These are phyloP conservation scores for Callinectes sapidus DNA, from an alignment of 2,888 invertebrate species.

Conservation along the genomic window DNA sequence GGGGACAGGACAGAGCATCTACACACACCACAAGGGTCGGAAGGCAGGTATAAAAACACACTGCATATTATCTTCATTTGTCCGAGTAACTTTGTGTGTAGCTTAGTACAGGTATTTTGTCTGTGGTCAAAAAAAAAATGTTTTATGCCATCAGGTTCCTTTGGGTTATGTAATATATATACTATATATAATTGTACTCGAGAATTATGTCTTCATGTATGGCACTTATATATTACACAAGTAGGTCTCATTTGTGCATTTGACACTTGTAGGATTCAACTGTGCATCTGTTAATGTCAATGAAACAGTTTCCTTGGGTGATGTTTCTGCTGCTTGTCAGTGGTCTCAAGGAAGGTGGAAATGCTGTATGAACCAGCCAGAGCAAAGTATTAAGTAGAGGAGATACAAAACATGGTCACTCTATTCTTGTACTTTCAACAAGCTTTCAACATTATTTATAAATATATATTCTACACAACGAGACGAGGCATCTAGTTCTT, in stretches of 20 bases:
- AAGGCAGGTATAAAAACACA: constrained; percentile 2
- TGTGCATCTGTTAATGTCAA: background rate
- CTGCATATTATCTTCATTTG: constrained; percentile 9
- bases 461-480: background rate
- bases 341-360: background rate
- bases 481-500: background rate
- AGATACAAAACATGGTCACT: background rate
- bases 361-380: background rate
- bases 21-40: background rate
- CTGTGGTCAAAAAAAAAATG: background rate
- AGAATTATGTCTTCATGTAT: constrained; percentile 1
- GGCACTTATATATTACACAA: background rate
- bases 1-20: constrained; percentile 3
- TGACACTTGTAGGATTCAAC: background rate
- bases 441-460: constrained; percentile 3
- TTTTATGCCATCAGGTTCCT: background rate
- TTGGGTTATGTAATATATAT: constrained; percentile 26
- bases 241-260: constrained; percentile 19
- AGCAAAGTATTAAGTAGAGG: background rate
- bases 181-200: background rate
- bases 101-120: constrained; percentile 16
- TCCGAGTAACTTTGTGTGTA: constrained; percentile 18
- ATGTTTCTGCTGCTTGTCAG: background rate
- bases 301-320: background rate
- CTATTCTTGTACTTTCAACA: background rate